These are phyloP conservation scores for Calonectris borealis DNA, from an alignment of 2,113 vertebrate genomes.

Conservation along the genomic window DNA sequence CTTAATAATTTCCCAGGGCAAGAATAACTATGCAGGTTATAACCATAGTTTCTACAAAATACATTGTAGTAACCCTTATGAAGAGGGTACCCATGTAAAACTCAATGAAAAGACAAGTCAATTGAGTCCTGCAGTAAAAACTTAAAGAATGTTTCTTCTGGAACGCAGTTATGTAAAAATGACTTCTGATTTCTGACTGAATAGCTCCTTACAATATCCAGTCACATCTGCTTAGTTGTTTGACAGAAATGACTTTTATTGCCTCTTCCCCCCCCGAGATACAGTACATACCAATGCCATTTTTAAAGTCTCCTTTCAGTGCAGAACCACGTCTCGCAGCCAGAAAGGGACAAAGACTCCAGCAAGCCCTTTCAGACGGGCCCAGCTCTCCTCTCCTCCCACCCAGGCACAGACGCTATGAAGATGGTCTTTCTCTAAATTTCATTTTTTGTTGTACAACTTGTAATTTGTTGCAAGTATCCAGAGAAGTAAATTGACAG, in stretches of 20 bases:
- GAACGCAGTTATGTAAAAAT: neutral
- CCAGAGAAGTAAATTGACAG: neutral
- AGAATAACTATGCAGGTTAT: neutral
- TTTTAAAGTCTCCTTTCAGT: neutral
- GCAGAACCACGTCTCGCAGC: neutral
- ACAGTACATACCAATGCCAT: neutral
- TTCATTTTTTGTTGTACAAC: neutral
- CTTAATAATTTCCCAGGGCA: neutral
- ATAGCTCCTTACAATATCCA: constrained; percentile 5
- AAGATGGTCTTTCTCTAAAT: neutral
- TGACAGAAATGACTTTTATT: neutral
- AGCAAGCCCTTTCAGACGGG: neutral
- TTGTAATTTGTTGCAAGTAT: neutral
- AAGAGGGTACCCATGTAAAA: neutral
- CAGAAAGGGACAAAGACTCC: neutral
- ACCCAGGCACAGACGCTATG: accelerated
- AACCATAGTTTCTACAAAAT: neutral
- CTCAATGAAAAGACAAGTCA: neutral
- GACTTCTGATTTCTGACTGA: neutral
- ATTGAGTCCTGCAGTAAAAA: neutral
- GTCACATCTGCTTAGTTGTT: constrained; percentile 5
- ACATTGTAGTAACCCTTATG: neutral
- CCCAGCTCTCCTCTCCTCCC: neutral
- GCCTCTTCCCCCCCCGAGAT: neutral
- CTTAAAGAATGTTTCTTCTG: neutral